Evolutionary conservation across 2,797 vertebrate species (phyloP).

Genomic region (Danio choprae): DNA sequence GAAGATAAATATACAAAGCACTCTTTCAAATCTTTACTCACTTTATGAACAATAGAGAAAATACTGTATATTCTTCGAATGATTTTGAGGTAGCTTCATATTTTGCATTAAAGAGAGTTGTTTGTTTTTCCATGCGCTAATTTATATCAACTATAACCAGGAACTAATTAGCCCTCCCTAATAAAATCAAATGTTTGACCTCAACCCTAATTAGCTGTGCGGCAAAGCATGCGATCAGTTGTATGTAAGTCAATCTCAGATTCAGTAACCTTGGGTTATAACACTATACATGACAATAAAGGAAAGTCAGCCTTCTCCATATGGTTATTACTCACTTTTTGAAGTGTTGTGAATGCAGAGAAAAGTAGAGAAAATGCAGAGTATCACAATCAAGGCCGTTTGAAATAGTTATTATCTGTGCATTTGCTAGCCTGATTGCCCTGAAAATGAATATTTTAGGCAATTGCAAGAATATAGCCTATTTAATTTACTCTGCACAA

Average conservation of each 20-base stretch:
- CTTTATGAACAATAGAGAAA: neutral
- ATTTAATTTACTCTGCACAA: neutral
- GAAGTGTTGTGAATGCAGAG: neutral
- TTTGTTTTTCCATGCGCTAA: slow-evolving; percentile 14
- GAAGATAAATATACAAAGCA: neutral
- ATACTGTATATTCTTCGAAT: neutral
- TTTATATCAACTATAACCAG: slow-evolving; percentile 35
- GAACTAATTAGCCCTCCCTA: slow-evolving; percentile 53
- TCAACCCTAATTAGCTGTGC: slow-evolving; percentile 55
- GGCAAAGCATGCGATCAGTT: slow-evolving; percentile 50
- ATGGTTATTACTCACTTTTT: neutral
- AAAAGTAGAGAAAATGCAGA: neutral
- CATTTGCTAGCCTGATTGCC: neutral
- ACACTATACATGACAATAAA: neutral
- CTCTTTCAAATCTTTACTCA: neutral
- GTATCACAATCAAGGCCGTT: slow-evolving; percentile 21
- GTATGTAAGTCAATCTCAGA: slow-evolving; percentile 26
- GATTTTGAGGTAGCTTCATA: neutral
- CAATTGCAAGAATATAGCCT: no score
- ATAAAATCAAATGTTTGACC: slow-evolving; percentile 58
- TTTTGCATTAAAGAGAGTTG: neutral
- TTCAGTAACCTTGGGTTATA: slow-evolving; percentile 34
- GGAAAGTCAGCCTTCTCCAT: neutral
- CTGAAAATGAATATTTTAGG: neutral
- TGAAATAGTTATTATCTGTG: neutral